Percentiles rank a stretch among this genome's conserved stretches.
Conservation (phyloP, 2,888 invertebrate species). For the Scaeva pyrastri region DNA sequence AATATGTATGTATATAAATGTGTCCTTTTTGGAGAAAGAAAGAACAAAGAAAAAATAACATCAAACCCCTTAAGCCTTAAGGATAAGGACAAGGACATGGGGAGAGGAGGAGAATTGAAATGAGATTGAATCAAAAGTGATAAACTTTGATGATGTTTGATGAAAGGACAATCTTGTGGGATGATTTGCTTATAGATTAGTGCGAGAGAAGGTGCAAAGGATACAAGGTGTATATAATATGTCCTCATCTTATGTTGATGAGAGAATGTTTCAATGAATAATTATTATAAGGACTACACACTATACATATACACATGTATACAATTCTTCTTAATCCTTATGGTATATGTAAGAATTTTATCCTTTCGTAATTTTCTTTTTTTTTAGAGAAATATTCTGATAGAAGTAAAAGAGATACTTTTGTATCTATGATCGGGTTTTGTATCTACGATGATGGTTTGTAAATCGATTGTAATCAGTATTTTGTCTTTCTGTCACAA, state of each 20-base stretch:
- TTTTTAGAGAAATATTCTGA: neutral
- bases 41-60: neutral
- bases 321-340: conserved; percentile 14
- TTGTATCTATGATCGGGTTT: too few relatives aligned
- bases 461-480: conserved; percentile 32
- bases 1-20: neutral
- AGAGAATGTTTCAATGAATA: conserved; percentile 57
- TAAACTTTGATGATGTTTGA: conserved; percentile 61
- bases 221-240: conserved; percentile 31
- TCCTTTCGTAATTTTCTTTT: neutral
- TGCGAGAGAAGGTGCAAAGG: neutral
- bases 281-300: conserved; percentile 31
- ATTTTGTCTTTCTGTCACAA: neutral
- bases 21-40: conserved; percentile 14
- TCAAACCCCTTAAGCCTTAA: neutral
- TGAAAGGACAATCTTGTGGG: conserved; percentile 48
- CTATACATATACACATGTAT: neutral
- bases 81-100: neutral
- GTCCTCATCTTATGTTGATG: conserved; percentile 53
- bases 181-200: conserved; percentile 28
- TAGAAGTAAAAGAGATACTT: neutral
- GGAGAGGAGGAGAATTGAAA: neutral
- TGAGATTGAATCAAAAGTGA: conserved; percentile 55
- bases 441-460: too few relatives aligned
- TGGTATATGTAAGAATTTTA: neutral